Evolutionary conservation across 2,888 invertebrate genomes (phyloP).

Genomic region (Sinotaia quadrata): DNA sequence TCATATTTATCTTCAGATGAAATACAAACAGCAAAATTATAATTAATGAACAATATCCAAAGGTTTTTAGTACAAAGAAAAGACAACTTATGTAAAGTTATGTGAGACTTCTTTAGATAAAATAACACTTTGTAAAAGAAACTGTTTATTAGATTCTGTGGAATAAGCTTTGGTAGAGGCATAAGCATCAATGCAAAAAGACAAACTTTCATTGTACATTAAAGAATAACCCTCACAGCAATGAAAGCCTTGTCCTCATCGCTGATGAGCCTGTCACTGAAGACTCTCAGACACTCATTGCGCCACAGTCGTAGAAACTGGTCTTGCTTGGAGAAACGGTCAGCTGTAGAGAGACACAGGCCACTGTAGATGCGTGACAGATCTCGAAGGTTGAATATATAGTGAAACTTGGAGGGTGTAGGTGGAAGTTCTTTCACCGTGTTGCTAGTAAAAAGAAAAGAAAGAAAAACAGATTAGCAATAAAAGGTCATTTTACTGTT

Average conservation of each 20-base stretch:
- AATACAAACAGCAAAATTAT: too few species aligned
- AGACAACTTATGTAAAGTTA: too few species aligned
- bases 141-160: too few species aligned
- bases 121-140: too few species aligned
- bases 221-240: slow-evolving; percentile 46
- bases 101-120: too few species aligned
- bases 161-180: neutral
- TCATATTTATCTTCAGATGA: too few species aligned
- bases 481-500: neutral
- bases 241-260: slow-evolving; percentile 74
- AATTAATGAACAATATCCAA: too few species aligned
- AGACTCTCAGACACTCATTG: slow-evolving; percentile 89
- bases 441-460: slow-evolving; percentile 58
- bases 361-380: slow-evolving; percentile 88
- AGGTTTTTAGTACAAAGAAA: too few species aligned
- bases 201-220: neutral
- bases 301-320: slow-evolving; percentile 90
- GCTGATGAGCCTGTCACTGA: slow-evolving; percentile 88
- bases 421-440: slow-evolving; percentile 86
- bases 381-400: slow-evolving; percentile 93
- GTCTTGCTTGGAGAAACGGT: slow-evolving; percentile 79
- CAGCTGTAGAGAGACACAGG: slow-evolving; percentile 83
- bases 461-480: neutral
- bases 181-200: neutral
- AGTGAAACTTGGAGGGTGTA: slow-evolving; percentile 94